Percentiles rank a stretch among this genome's conserved stretches.
These are phyloP conservation scores for Ormia ochracea DNA, from an alignment of 2,888 invertebrate species.

Conservation along the genomic window DNA sequence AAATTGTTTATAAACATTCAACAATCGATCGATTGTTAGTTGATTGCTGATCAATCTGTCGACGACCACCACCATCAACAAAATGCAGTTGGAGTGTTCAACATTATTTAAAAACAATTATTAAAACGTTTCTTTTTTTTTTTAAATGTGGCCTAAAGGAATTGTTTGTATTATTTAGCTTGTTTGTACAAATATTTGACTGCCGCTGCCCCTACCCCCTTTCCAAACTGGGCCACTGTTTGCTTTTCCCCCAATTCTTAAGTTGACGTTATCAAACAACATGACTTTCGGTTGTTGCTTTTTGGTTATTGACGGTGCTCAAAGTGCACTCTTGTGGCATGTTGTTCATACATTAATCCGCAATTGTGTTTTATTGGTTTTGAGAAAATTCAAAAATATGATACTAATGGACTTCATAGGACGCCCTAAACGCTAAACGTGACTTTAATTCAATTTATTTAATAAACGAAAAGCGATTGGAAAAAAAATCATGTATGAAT, in stretches of 20 bases:
- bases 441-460: conserved; percentile 58
- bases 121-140: conserved; percentile 28
- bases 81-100: conserved; percentile 27
- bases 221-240: conserved; percentile 54
- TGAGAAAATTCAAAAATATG: conserved; percentile 1
- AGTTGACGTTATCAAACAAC: conserved; percentile 29
- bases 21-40: conserved; percentile 5
- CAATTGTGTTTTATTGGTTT: conserved; percentile 27
- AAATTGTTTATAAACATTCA: conserved; percentile 25
- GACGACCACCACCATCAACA: conserved; percentile 20
- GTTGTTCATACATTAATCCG: conserved; percentile 22
- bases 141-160: conserved; percentile 34
- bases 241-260: background rate
- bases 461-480: background rate
- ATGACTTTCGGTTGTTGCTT: conserved; percentile 16
- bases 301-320: conserved; percentile 41
- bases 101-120: conserved; percentile 39
- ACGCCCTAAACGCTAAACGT: conserved; percentile 64
- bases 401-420: conserved; percentile 38
- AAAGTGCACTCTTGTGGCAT: conserved; percentile 29
- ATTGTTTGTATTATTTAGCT: conserved; percentile 20
- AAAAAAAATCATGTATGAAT: conserved; percentile 2
- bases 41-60: conserved; percentile 10
- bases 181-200: conserved; percentile 17
- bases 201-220: background rate